Percentiles rank a stretch among this genome's conserved stretches.
Conservation (phyloP, 2,888 invertebrate genomes). For the Phlogophora meticulosa region DNA sequence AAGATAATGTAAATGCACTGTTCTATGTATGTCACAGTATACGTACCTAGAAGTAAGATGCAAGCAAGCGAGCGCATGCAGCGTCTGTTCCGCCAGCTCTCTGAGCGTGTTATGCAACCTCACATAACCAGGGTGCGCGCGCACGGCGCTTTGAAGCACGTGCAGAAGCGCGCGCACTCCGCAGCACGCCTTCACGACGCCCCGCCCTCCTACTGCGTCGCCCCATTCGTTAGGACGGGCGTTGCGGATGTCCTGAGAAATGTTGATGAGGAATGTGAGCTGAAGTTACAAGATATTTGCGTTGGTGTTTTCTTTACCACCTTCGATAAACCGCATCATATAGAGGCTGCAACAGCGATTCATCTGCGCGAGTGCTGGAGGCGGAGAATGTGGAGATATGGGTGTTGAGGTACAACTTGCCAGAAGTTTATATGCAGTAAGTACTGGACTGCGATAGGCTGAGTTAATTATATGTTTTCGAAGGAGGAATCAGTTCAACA, state of each 20-base stretch:
- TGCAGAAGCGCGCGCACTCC: constrained; percentile 71
- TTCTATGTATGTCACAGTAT: background rate
- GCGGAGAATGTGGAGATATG: no score
- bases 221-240: constrained; percentile 76
- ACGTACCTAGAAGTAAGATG: constrained; percentile 63
- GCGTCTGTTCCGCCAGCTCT: constrained; percentile 61
- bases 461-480: no score
- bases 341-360: no score
- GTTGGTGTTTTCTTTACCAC: no score
- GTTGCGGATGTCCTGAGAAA: constrained; percentile 74
- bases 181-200: constrained; percentile 70
- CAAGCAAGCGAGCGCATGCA: constrained; percentile 72
- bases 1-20: no score
- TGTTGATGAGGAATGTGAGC: background rate
- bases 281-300: background rate
- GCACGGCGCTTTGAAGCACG: constrained; percentile 59
- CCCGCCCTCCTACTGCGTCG: constrained; percentile 72
- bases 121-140: constrained; percentile 67
- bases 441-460: no score
- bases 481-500: no score
- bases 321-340: no score
- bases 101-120: constrained; percentile 67
- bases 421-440: no score
- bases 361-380: no score
- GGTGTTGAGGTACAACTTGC: no score